Conservation (phyloP, 1,140 invertebrate species). For the Microplitis mediator region DNA sequence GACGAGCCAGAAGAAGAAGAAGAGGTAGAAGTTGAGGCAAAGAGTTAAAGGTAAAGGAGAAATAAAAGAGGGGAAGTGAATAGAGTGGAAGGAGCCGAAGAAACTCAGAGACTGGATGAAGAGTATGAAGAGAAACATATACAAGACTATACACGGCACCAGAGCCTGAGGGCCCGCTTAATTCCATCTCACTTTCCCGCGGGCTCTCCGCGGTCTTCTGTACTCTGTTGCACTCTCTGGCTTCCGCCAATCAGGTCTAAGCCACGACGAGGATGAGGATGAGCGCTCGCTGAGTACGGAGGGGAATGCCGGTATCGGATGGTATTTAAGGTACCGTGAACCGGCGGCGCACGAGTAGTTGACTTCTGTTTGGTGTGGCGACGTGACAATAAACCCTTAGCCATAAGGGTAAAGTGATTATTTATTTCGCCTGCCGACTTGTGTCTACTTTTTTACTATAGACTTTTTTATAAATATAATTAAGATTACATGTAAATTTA, state of each 20-base stretch:
- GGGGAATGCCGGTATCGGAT: slow-evolving; percentile 53
- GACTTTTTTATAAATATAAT: too few relatives aligned
- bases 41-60: background rate
- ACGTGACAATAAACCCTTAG: slow-evolving; percentile 36
- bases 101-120: background rate
- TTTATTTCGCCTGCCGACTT: too few relatives aligned
- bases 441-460: too few relatives aligned
- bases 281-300: slow-evolving; percentile 40
- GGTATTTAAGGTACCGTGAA: slow-evolving; percentile 64
- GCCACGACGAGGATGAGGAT: slow-evolving; percentile 20
- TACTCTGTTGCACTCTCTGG: slow-evolving; percentile 39
- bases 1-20: background rate
- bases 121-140: slow-evolving; percentile 16
- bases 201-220: slow-evolving; percentile 1
- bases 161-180: background rate
- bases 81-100: slow-evolving; percentile 15
- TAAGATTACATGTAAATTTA: too few relatives aligned
- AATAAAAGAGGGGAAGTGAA: background rate
- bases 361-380: slow-evolving; percentile 61
- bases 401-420: too few relatives aligned
- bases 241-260: slow-evolving; percentile 55
- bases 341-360: slow-evolving; percentile 62
- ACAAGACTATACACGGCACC: slow-evolving; percentile 1
- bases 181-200: background rate
- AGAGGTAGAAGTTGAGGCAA: slow-evolving; percentile 16